Conservation (phyloP, 1,140 invertebrate species). For the Drosophila pruinosa region DNA sequence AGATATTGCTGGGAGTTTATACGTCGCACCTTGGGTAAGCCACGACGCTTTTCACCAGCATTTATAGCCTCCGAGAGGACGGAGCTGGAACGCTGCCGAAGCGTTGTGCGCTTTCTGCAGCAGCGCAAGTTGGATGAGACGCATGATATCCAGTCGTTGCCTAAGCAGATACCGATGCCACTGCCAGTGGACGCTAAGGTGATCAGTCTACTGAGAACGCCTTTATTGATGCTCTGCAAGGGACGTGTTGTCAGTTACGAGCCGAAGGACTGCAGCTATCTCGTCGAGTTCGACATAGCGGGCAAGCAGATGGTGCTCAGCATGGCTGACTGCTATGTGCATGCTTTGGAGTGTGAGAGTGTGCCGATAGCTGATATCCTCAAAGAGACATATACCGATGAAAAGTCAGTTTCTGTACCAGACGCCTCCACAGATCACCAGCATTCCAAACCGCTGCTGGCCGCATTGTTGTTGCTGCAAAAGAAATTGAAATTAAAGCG, state of each 20-base stretch:
- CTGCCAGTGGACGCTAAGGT: slow-evolving; percentile 32
- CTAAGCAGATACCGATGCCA: slow-evolving; percentile 33
- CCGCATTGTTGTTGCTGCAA: slow-evolving; percentile 32
- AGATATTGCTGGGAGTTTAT: slow-evolving; percentile 51
- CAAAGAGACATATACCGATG: neutral
- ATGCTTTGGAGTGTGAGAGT: slow-evolving; percentile 1
- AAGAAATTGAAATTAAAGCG: slow-evolving; percentile 27
- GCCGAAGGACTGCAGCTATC: slow-evolving; percentile 18
- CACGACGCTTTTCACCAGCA: slow-evolving; percentile 49
- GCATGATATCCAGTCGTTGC: neutral
- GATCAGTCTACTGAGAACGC: slow-evolving; percentile 1
- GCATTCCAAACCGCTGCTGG: slow-evolving; percentile 6
- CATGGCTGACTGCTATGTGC: slow-evolving; percentile 26
- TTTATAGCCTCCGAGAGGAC: slow-evolving; percentile 40
- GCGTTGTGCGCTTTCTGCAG: slow-evolving; percentile 38
- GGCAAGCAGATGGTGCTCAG: slow-evolving; percentile 1
- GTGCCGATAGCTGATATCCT: slow-evolving; percentile 21
- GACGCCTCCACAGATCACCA: neutral
- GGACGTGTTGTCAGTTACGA: slow-evolving; percentile 34
- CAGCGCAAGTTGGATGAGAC: neutral
- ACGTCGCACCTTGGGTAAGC: slow-evolving; percentile 47
- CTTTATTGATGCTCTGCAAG: neutral
- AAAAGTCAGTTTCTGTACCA: neutral
- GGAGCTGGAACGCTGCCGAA: slow-evolving; percentile 6
- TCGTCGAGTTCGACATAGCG: slow-evolving; percentile 16